Conservation (phyloP, 2,113 vertebrate genomes). For the Arizona elegans region DNA sequence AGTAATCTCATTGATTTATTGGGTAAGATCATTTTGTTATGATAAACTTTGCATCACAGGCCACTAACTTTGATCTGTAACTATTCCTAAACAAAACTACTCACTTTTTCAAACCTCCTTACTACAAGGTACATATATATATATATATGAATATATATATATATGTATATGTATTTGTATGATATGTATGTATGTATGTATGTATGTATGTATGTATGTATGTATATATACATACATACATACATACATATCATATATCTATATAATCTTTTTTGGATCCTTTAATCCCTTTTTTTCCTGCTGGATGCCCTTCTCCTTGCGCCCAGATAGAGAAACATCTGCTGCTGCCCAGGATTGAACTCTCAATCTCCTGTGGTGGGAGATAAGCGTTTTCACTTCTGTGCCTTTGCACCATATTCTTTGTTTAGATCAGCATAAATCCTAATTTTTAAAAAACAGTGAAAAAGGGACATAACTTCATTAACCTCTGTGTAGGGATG, state of each 20-base stretch:
- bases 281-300: too few species aligned
- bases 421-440: background rate
- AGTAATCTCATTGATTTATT: accelerated
- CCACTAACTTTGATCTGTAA: background rate
- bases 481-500: background rate
- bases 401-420: background rate
- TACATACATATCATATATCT: too few species aligned
- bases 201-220: too few species aligned
- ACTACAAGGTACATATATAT: background rate
- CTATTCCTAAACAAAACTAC: slow-evolving; percentile 6
- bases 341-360: background rate
- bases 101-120: background rate
- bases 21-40: background rate
- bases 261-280: too few species aligned
- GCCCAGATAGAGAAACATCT: background rate
- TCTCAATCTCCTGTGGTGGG: background rate
- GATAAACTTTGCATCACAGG: background rate
- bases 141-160: too few species aligned
- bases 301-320: background rate
- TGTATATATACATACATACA: too few species aligned
- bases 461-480: slow-evolving; percentile 7
- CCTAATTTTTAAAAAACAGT: slow-evolving; percentile 21
- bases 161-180: too few species aligned
- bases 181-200: too few species aligned
- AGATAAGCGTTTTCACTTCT: background rate